Evolutionary conservation across 2,888 invertebrate species (phyloP), one percentile per base, ranked within the genome.

Genomic region (Ophion costatus): DNA sequence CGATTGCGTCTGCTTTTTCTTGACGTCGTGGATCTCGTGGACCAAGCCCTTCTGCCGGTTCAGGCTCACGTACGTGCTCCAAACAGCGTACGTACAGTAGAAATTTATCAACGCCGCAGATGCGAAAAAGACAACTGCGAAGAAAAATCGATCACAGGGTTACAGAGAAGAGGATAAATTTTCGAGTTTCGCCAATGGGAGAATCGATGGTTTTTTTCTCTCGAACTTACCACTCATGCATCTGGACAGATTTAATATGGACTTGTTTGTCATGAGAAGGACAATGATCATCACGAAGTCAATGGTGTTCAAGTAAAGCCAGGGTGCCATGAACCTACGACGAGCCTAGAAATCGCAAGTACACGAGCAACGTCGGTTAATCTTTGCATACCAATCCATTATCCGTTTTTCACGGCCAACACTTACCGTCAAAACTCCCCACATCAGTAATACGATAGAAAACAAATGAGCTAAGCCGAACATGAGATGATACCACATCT

Each of bases 71-170:
- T 94, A 94, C 67, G 93, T 92, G 69, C 94, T 94, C 88, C 94
- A 94, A 2, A 94, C 94, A 9, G 94, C 93, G 66, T 94, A 90
- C 93, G 94, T 94, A 78, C 92, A 88, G 88, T 94, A 94, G 82
- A 94, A 90, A 70, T 91, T 90, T 22, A 91, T 83, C 22, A 90
- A 86, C 9, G 91, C 90, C 17, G 91, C 80, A n/a, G 89, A 84
- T 4, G 91, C 82, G 6, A 91, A 88, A 63, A 92, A 79, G 14
- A 92, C 75, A 45, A 92, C 93, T 93, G 84, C 9, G 89, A 89
- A 83, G 71, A 61, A 38, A 59, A 75, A 69, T 59, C 56, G 14
- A 61, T 11, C 20, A 20, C 20, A 33, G 7, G 29, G 33, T 38
- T 38, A 14, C 2, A 14, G 29, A 42, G 66, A 74, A 64, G 67